phyloP scores from a whole-genome alignment of 2,113 vertebrate genomes.

The Tympanuchus pallidicinctus region DNA sequence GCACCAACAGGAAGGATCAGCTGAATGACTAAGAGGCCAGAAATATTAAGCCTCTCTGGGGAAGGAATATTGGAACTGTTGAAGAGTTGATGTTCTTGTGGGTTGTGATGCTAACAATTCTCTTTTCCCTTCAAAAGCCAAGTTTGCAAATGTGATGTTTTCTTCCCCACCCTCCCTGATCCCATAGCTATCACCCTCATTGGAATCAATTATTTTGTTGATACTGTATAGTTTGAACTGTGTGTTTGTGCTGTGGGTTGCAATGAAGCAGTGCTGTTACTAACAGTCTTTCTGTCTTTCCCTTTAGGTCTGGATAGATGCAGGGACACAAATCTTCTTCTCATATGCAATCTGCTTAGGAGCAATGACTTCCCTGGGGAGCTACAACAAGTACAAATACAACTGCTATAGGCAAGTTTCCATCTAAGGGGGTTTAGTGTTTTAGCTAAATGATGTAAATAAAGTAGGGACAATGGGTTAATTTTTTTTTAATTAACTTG shows the following conservation, averaged over 20 bases:
- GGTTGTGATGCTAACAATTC: slow-evolving; percentile 26
- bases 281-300: slow-evolving; percentile 44
- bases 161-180: slow-evolving; percentile 20
- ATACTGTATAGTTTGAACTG: neutral
- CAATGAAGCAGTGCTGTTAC: neutral
- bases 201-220: slow-evolving; percentile 32
- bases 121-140: slow-evolving; percentile 24
- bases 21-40: slow-evolving; percentile 36
- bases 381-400: slow-evolving; percentile 99
- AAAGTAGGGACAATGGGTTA: slow-evolving; percentile 81
- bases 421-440: slow-evolving; percentile 76
- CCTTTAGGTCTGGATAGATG: slow-evolving; percentile 95
- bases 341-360: slow-evolving; percentile 99
- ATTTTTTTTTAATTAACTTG: slow-evolving; percentile 97
- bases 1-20: slow-evolving; percentile 17
- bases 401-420: slow-evolving; percentile 98
- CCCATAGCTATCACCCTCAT: slow-evolving; percentile 17
- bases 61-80: neutral
- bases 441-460: slow-evolving; percentile 76
- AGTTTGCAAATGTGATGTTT: slow-evolving; percentile 51
- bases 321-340: slow-evolving; percentile 99
- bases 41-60: slow-evolving; percentile 39
- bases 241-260: neutral
- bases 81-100: neutral
- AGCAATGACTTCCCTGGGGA: slow-evolving; percentile 99